Evolutionary conservation across 2,797 vertebrate genomes (phyloP).

Genomic region (Tragelaphus eurycerus): DNA sequence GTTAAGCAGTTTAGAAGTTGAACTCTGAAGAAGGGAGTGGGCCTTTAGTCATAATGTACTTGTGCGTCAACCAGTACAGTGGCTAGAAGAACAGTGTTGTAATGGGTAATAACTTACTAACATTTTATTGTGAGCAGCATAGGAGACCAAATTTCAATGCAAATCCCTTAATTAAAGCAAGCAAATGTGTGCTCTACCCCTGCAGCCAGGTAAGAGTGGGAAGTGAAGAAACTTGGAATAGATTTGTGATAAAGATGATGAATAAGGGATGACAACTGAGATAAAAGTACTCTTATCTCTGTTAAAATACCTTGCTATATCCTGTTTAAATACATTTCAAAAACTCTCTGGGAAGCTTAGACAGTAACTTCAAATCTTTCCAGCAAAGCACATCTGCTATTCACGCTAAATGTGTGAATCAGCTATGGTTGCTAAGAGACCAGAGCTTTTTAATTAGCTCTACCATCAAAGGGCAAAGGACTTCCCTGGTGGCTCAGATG

Average conservation of each 20-base stretch:
- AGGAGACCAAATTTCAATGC: background rate
- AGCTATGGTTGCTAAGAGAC: constrained; percentile 61
- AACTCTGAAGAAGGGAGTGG: background rate
- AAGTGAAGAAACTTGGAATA: background rate
- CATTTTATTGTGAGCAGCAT: background rate
- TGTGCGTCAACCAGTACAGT: background rate
- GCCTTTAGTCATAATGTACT: background rate
- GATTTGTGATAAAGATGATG: constrained; percentile 31
- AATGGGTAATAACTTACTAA: background rate
- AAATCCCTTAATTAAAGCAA: constrained; percentile 5
- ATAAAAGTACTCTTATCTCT: constrained; percentile 44
- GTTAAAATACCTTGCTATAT: constrained; percentile 45
- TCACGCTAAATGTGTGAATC: background rate
- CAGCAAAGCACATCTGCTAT: constrained; percentile 37
- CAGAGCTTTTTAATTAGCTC: constrained; percentile 57
- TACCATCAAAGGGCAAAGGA: constrained; percentile 51
- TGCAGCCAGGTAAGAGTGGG: background rate
- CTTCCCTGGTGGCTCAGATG: no score
- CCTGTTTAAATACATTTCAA: constrained; percentile 36
- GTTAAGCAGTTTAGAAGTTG: constrained; percentile 29
- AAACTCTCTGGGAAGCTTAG: constrained; percentile 40
- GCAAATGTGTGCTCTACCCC: background rate
- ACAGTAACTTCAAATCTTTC: constrained; percentile 56
- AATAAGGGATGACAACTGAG: background rate
- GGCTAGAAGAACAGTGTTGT: background rate